Evolutionary conservation across 2,888 invertebrate genomes (phyloP), one percentile per base, ranked within the genome.

Genomic region (Agonopterix subpropinquella): DNA sequence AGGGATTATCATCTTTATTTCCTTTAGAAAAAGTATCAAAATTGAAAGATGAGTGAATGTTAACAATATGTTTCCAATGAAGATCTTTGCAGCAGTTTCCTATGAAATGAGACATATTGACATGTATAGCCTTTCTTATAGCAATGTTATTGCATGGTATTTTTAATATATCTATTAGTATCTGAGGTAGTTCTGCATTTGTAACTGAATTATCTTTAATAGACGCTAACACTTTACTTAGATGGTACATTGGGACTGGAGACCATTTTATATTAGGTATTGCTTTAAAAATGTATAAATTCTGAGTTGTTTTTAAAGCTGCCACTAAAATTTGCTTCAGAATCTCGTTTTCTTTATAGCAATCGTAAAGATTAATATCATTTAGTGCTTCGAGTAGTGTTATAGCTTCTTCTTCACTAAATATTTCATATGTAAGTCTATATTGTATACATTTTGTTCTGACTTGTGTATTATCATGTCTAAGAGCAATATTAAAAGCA

Each of bases 391-490:
- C 76, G 28, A 87, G 56, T 39, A 87, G 52, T n/a, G 61, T 47
- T 36, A 55, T 10, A 28, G 81, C 80, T 61, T 86, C 80, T 2
- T 43, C 43, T 42, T 59, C 55, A 52, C 54, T 65, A 1, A 49
- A 53, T 4, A 86, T 58, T 56, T 59, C 62, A 35, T 57, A 61
- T 46, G 72, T 67, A 1, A 86, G 66, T 58, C 77, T 76, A 45
- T 79, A 64, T 52, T 78, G 70, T 46, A 85, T 69, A 57, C 81
- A 82, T 68, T 77, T 79, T 1, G 77, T 56, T 57, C 77, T 73
- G 0, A 87, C 80, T 63, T 74, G 73, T 9, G 68, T 64, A 52
- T 83, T 87, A 11, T 85, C 84, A 75, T 88, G 88, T 58, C 64
- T 73, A 0, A 89, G 61, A 0, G 87, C 87, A 44, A 87, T 68